Evolutionary conservation across 2,888 invertebrate genomes (phyloP), one percentile per base, ranked within the genome.

Genomic region (Parapristionchus giblindavisi): DNA sequence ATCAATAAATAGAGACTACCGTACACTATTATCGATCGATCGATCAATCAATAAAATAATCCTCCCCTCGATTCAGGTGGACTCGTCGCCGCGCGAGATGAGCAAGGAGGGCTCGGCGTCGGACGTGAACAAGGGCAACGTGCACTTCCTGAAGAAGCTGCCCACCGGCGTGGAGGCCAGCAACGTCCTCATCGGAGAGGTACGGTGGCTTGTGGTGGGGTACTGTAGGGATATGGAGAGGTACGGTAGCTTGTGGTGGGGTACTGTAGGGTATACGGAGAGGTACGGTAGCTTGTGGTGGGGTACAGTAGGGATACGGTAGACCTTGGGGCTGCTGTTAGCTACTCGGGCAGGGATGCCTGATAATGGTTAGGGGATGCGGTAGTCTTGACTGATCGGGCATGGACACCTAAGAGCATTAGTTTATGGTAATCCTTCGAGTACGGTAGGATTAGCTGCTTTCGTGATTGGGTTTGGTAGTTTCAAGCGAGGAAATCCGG

Each of bases 111-210:
- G 77, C 17, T 78, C 77, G 43, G 75, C 80, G 14, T 76, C 75
- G 27, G 83, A 83, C 29, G 77, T 78, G 11, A 77, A 75, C 63
- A 83, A 83, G 72, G 92, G 93, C 79, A 96, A 96, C 88, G 92
- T 93, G 75, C 92, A 95, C 83, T 96, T 96, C 87, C 94, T 96
- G 94, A 92, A 94, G 78, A 99, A 99, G 90, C 94, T 99, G 88
- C 98, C 98, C 21, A 92, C 92, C 0, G 98, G 96, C 24, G 94
- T 97, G 1, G 98, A 99, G 90, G 96, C 97, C 1, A 95, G 96
- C 77, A 98, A 98, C 88, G 97, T 99, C 83, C 90, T 98, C 75
- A 96, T 99, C 0, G 99, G 98, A 32, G 97, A 98, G 90, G 79
- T 79, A 43, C 34, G 68, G 48, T 68, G 48, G 48, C 14, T 48